These are phyloP conservation scores for Lophotriccus pileatus DNA, from an alignment of 2,797 vertebrate species.

Conservation along the genomic window DNA sequence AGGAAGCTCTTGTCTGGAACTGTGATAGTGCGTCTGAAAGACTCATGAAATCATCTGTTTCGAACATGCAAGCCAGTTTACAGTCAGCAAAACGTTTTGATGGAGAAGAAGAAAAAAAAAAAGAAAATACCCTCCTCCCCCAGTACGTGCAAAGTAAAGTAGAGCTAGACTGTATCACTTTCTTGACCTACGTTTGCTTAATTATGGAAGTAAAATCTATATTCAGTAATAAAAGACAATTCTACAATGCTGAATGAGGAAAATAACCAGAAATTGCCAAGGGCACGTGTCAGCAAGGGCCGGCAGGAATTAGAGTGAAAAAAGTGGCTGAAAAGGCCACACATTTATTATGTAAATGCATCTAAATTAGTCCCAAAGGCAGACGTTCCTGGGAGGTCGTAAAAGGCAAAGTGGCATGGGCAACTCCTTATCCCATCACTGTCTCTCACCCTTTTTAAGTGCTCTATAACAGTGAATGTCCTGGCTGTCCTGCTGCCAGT, in stretches of 20 bases:
- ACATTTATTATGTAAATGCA: conserved; percentile 9
- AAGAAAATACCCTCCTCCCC: rapidly evolving
- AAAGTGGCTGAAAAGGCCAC: conserved; percentile 7
- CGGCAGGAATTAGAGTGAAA: conserved; percentile 17
- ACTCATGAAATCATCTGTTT: neutral
- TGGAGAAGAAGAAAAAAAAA: neutral
- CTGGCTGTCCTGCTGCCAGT: neutral
- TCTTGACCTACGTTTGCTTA: neutral
- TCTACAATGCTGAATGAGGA: neutral
- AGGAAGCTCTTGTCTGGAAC: neutral
- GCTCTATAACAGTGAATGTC: neutral
- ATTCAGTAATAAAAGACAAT: neutral
- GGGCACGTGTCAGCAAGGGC: neutral
- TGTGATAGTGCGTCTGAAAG: neutral
- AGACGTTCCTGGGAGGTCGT: conserved; percentile 7
- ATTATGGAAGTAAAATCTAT: neutral
- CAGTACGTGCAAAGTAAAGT: neutral
- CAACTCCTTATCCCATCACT: neutral
- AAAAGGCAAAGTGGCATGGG: neutral
- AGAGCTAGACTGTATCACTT: neutral
- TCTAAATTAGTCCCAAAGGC: neutral
- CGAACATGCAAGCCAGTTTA: neutral
- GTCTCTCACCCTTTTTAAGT: neutral
- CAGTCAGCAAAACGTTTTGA: neutral
- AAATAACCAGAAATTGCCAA: conserved; percentile 1